These are phyloP conservation scores for Tribolium castaneum DNA, from an alignment of 1,140 invertebrate species.

Conservation along the genomic window DNA sequence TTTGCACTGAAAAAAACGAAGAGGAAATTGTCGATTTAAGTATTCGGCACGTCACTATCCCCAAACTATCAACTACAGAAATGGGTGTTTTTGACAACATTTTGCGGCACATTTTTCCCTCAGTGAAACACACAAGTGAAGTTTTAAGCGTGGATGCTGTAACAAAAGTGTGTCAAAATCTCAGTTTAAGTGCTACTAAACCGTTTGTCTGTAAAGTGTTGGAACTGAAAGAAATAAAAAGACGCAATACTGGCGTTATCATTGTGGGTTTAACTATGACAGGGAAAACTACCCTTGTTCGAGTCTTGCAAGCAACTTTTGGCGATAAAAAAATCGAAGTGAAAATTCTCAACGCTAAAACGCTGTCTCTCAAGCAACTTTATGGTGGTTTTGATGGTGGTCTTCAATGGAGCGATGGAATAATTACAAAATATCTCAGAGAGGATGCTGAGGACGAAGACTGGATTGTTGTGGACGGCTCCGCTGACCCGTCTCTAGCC, in stretches of 20 bases:
- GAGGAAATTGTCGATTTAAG: constrained; percentile 56
- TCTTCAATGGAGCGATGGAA: constrained; percentile 91
- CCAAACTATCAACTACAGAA: constrained; percentile 88
- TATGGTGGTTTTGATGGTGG: constrained; percentile 90
- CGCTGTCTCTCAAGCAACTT: constrained; percentile 87
- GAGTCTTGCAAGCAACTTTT: constrained; percentile 38
- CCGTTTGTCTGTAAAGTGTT: constrained; percentile 78
- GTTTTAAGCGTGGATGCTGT: not conserved
- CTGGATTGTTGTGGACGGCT: constrained; percentile 86
- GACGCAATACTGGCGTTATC: constrained; percentile 83
- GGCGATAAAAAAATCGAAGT: constrained; percentile 59
- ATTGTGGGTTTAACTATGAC: constrained; percentile 80
- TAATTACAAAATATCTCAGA: constrained; percentile 80
- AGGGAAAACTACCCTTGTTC: constrained; percentile 70
- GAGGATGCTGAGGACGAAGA: constrained; percentile 76
- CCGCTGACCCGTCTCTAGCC: constrained; percentile 92
- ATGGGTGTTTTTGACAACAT: constrained; percentile 90
- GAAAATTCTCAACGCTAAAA: constrained; percentile 88
- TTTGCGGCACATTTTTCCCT: constrained; percentile 89
- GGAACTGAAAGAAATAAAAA: constrained; percentile 81
- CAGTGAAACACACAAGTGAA: constrained; percentile 50
- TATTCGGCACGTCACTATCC: constrained; percentile 89
- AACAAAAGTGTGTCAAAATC: constrained; percentile 66
- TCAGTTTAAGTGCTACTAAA: constrained; percentile 78
- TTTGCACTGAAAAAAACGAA: constrained; percentile 71